Conservation (phyloP, 2,888 invertebrate species). For the Caenorhabditis panamensis region DNA sequence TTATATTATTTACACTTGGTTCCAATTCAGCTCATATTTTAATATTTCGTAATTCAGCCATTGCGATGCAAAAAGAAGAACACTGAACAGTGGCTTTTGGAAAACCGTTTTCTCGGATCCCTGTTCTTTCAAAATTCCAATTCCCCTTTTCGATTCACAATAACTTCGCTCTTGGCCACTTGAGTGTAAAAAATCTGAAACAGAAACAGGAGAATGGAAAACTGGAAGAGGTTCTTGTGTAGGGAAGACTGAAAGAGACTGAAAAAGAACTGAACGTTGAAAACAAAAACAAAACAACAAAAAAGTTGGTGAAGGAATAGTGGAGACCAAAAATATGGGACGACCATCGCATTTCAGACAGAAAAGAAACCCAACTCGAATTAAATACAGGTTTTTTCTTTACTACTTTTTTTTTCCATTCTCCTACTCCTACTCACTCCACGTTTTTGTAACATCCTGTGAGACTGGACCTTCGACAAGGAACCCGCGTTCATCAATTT, state of each 20-base stretch:
- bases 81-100: too few relatives aligned
- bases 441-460: conserved; percentile 4
- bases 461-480: not conserved
- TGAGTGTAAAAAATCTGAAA: conserved; percentile 53
- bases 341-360: conserved; percentile 56
- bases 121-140: not conserved
- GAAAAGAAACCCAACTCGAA: conserved; percentile 58
- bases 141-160: not conserved
- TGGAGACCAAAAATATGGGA: conserved; percentile 23
- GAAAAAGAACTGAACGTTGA: too few relatives aligned
- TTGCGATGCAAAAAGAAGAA: too few relatives aligned
- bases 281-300: conserved; percentile 28
- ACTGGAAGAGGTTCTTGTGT: conserved; percentile 15
- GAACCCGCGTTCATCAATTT: not conserved
- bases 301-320: conserved; percentile 10
- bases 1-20: not conserved
- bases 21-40: too few relatives aligned
- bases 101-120: too few relatives aligned
- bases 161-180: not conserved
- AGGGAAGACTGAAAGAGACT: not conserved
- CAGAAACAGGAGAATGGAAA: conserved; percentile 21
- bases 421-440: conserved; percentile 8
- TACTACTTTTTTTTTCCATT: conserved; percentile 42
- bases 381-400: conserved; percentile 64
- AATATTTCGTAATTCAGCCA: too few relatives aligned